Evolutionary conservation across 2,888 invertebrate genomes (phyloP), one percentile per base, ranked within the genome.

Genomic region (Keiferia lycopersicella): DNA sequence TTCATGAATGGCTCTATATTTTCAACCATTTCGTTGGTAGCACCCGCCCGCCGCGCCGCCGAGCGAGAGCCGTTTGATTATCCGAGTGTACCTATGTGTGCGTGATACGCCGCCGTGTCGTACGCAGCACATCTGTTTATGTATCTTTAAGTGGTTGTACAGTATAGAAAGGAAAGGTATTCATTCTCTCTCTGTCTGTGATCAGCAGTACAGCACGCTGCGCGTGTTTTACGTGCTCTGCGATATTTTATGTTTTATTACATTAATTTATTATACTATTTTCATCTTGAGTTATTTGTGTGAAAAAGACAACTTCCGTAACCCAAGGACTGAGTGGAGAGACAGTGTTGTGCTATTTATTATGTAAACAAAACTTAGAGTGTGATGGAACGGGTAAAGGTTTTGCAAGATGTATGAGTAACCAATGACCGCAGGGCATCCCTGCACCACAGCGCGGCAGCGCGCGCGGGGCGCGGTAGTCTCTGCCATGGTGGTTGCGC

Each of bases 361-460:
- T 71, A 80, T 81, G 81, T 80, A 82, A 82, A 81, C 78, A 80
- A 76, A 73, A 70, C 67, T 73, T 74, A 68, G 74, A 68, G 77
- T 80, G 78, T 76, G 77, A 78, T 79, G 80, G 80, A 75, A 81
- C 74, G 79, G 77, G 77, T 78, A 80, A 79, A 79, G 79, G 80
- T 81, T 84, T 84, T 77, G 81, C 84, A 84, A 84, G 78, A 84
- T 83, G 83, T 82, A 84, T 84, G 85, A 84, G 84, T 84, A 84
- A 86, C 85, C 81, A 84, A 84, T 84, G 84, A 84, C 83, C 83
- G 84, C 83, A 84, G 85, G 84, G 84, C 76, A 83, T 83, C 83
- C 84, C 85, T 83, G 82, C 83, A 79, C 74, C 76, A 76, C 67
- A 76, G 81, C 79, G 79, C 74, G 68, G 72, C 73, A 75, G 79